phyloP scores from a whole-genome alignment of 2,888 invertebrate genomes.

The Himalopsyche anomala region DNA sequence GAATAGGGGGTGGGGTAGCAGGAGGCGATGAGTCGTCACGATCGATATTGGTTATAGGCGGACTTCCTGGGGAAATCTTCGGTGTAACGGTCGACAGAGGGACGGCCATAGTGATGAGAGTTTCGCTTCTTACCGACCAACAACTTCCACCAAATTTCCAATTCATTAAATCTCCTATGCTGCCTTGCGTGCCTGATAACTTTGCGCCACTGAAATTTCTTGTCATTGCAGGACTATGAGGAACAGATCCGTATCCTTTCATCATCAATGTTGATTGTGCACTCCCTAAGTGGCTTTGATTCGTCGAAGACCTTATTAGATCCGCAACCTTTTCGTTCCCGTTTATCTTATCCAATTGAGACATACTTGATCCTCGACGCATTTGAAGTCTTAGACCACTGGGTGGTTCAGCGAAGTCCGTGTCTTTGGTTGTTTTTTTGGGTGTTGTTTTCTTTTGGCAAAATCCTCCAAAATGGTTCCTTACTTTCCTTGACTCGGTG shows the following conservation, averaged over 20 bases:
- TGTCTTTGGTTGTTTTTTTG: slow-evolving; percentile 66
- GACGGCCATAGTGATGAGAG: slow-evolving; percentile 83
- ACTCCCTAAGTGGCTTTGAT: slow-evolving; percentile 71
- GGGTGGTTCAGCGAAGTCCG: slow-evolving; percentile 66
- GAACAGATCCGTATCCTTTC: slow-evolving; percentile 73
- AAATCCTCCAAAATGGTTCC: slow-evolving; percentile 66
- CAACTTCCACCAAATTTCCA: slow-evolving; percentile 83
- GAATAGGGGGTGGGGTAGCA: slow-evolving; percentile 48
- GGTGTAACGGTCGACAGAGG: slow-evolving; percentile 84
- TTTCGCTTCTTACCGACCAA: slow-evolving; percentile 84
- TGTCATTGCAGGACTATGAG: slow-evolving; percentile 76
- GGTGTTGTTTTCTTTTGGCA: slow-evolving; percentile 64
- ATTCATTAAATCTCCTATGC: slow-evolving; percentile 89
- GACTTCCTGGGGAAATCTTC: slow-evolving; percentile 72
- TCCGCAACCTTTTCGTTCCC: slow-evolving; percentile 69
- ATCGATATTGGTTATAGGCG: slow-evolving; percentile 67
- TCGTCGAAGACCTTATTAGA: slow-evolving; percentile 73
- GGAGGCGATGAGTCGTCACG: slow-evolving; percentile 9
- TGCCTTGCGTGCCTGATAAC: slow-evolving; percentile 77
- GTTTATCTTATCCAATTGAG: slow-evolving; percentile 82
- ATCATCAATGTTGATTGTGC: slow-evolving; percentile 68
- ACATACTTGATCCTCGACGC: slow-evolving; percentile 84
- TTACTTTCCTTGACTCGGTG: slow-evolving; percentile 66
- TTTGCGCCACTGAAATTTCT: slow-evolving; percentile 71
- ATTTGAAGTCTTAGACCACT: slow-evolving; percentile 74